Percentiles rank a stretch among this genome's conserved stretches.
Conservation (phyloP, 2,797 vertebrate genomes). For the Meda fulgida region DNA sequence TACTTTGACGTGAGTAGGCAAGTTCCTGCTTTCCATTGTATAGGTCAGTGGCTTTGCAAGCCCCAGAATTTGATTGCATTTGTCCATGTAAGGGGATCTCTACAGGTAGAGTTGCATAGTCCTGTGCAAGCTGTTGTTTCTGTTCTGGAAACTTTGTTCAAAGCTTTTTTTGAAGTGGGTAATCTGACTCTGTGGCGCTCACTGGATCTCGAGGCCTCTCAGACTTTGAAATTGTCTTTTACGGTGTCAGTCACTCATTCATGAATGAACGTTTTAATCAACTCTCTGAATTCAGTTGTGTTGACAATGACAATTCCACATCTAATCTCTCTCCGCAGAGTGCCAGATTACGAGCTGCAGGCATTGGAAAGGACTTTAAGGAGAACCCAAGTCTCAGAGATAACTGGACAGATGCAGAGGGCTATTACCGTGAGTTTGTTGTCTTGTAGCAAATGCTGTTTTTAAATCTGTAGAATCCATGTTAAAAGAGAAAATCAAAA, state of each 20-base stretch:
- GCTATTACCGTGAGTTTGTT: conserved; percentile 92
- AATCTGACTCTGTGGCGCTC: conserved; percentile 44
- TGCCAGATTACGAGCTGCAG: conserved; percentile 94
- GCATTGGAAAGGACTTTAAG: conserved; percentile 98
- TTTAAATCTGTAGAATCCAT: background rate
- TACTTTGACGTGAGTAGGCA: conserved; percentile 94
- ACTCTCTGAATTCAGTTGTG: conserved; percentile 11
- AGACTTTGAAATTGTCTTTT: conserved; percentile 12
- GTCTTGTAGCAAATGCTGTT: background rate
- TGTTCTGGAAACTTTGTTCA: conserved; percentile 44
- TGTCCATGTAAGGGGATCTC: conserved; percentile 60
- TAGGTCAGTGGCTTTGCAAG: conserved; percentile 42
- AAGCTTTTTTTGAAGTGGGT: conserved; percentile 44
- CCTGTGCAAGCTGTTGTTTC: conserved; percentile 48
- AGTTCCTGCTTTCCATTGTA: conserved; percentile 49
- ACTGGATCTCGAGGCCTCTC: conserved; percentile 4
- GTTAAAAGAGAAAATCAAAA: background rate
- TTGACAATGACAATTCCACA: conserved; percentile 22
- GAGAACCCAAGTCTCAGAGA: conserved; percentile 99
- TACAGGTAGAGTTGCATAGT: conserved; percentile 53
- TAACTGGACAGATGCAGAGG: conserved; percentile 99
- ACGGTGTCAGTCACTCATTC: conserved; percentile 7
- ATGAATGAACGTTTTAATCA: conserved; percentile 22
- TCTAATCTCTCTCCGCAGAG: conserved; percentile 78
- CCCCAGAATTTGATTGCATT: conserved; percentile 56